These are phyloP conservation scores for Drosophila histrio DNA, from an alignment of 2,888 invertebrate species.

Conservation along the genomic window DNA sequence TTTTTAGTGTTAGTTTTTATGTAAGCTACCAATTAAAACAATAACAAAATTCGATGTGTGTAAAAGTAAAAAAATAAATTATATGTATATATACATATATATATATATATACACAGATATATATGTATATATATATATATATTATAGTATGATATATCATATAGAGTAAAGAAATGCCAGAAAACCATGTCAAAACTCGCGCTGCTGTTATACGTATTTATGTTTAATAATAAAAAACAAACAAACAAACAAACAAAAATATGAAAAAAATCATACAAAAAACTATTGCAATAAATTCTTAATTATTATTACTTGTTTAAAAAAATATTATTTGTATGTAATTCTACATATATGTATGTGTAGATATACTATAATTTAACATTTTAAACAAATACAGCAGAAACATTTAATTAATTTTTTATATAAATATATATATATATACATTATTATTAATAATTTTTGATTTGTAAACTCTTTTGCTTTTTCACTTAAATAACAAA, in stretches of 20 bases:
- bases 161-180: conserved; percentile 39
- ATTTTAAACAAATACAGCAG: conserved; percentile 12
- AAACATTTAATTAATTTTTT: conserved; percentile 30
- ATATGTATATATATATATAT: conserved; percentile 27
- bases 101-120: conserved; percentile 24
- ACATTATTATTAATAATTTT: conserved; percentile 27
- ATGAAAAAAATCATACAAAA: conserved; percentile 8
- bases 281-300: conserved; percentile 24
- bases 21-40: conserved; percentile 61
- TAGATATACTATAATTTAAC: conserved; percentile 18
- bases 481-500: conserved; percentile 18
- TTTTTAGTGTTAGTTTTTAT: conserved; percentile 82
- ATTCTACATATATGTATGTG: conserved; percentile 7
- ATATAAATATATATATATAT: conserved; percentile 39
- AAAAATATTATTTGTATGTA: conserved; percentile 12
- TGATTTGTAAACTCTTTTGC: conserved; percentile 34
- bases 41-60: conserved; percentile 50
- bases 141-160: conserved; percentile 29
- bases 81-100: conserved; percentile 12
- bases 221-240: conserved; percentile 1
- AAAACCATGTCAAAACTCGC: conserved; percentile 49
- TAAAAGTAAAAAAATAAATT: conserved; percentile 40
- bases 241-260: conserved; percentile 15
- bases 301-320: conserved; percentile 14
- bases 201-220: conserved; percentile 59